A percentile compares a stretch with the other conserved stretches of the same genome.
These are phyloP conservation scores for Tryphoninae sp. DNA, from an alignment of 2,888 invertebrate species.

Conservation along the genomic window DNA sequence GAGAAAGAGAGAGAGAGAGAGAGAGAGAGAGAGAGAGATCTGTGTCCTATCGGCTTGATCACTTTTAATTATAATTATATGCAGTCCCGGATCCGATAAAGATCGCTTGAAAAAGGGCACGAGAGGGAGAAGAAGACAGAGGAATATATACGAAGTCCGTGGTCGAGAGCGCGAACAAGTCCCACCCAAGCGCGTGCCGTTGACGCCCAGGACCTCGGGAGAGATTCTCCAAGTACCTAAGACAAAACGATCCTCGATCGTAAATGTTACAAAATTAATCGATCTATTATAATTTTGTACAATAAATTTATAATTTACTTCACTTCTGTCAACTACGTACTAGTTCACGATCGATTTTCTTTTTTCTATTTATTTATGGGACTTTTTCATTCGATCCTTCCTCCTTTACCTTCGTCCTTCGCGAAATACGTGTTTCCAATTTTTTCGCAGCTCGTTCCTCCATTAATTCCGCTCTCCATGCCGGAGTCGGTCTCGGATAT, in stretches of 20 bases:
- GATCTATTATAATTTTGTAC: not conserved
- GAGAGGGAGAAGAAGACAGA: conserved; percentile 41
- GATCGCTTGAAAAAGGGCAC: conserved; percentile 68
- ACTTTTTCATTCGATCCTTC: not conserved
- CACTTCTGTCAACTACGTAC: too few relatives aligned
- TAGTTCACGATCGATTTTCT: not conserved
- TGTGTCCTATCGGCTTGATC: conserved; percentile 76
- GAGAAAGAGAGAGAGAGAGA: conserved; percentile 48
- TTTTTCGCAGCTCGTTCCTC: conserved; percentile 27
- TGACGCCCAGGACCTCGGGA: conserved; percentile 75
- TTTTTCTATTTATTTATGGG: not conserved
- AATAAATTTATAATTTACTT: not conserved
- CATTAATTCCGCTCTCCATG: conserved; percentile 34
- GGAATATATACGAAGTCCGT: conserved; percentile 2
- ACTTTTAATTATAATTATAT: conserved; percentile 81
- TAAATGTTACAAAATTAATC: not conserved
- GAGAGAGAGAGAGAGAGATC: conserved; percentile 48
- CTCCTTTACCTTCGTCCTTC: conserved; percentile 4
- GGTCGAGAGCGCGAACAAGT: conserved; percentile 67
- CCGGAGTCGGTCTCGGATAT: conserved; percentile 45
- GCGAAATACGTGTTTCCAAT: conserved; percentile 17
- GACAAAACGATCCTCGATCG: not conserved
- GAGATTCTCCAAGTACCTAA: conserved; percentile 5
- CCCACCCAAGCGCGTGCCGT: conserved; percentile 80
- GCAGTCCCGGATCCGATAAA: conserved; percentile 76